Evolutionary conservation across 2,888 invertebrate species (phyloP).

Genomic region (Corythucha ciliata): DNA sequence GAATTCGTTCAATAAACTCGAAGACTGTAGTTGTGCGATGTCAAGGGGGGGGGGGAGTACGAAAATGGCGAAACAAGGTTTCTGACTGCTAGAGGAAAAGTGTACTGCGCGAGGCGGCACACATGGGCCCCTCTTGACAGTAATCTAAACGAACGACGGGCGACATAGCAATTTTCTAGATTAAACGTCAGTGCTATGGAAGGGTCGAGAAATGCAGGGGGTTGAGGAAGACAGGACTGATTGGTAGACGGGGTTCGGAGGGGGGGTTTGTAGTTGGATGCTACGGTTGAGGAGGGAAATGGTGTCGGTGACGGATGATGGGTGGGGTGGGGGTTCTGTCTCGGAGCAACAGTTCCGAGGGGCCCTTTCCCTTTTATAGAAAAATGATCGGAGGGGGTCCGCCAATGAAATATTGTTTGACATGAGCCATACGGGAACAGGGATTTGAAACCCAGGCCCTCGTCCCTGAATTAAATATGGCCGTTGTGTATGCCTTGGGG

Average conservation of each 20-base stretch:
- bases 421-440: conserved; percentile 22
- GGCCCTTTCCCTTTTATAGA: conserved; percentile 6
- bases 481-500: conserved; percentile 4
- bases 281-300: no score
- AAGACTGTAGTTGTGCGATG: no score
- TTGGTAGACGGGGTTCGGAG: background rate
- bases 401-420: conserved; percentile 24
- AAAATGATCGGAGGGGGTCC: conserved; percentile 19
- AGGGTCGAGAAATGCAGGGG: no score
- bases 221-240: background rate
- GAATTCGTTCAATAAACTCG: no score
- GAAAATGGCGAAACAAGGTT: no score
- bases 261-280: no score
- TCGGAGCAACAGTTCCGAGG: conserved; percentile 21
- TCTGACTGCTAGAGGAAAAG: no score
- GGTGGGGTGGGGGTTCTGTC: no score
- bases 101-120: no score
- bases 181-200: conserved; percentile 52
- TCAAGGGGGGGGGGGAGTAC: no score
- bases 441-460: conserved; percentile 22
- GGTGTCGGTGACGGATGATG: no score
- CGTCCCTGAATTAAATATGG: conserved; percentile 23
- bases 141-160: conserved; percentile 55
- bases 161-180: conserved; percentile 53
- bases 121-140: conserved; percentile 44